phyloP scores from a whole-genome alignment of 2,113 vertebrate genomes.

The Forbesichthys agassizii region DNA sequence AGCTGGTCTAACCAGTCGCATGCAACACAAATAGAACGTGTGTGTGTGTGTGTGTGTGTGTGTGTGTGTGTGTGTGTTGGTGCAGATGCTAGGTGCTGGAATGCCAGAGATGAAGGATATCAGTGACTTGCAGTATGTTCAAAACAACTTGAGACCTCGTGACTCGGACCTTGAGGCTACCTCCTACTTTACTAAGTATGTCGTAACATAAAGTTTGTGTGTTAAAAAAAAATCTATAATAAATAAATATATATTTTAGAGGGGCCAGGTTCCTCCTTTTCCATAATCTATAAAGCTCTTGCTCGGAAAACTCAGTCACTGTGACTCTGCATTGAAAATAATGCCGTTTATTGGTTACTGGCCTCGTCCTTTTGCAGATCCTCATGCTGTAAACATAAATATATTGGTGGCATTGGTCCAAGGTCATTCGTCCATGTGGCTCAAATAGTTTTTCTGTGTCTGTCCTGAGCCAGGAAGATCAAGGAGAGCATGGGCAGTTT shows the following conservation, averaged over 20 bases:
- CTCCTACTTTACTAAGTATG: constrained; percentile 88
- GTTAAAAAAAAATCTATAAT: too few species aligned
- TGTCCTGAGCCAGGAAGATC: constrained; percentile 81
- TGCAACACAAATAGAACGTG: background rate
- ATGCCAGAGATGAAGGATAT: constrained; percentile 82
- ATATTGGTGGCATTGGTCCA: background rate
- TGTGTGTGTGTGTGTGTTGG: constrained; percentile 1
- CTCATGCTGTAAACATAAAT: background rate
- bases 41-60: constrained; percentile 1
- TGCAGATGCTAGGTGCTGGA: constrained; percentile 84
- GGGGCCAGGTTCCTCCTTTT: background rate
- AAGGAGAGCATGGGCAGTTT: constrained; percentile 86
- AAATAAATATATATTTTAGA: too few species aligned
- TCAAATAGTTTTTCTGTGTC: background rate
- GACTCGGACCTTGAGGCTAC: constrained; percentile 87
- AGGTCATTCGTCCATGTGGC: background rate
- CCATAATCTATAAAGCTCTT: constrained; percentile 3
- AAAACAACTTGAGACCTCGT: constrained; percentile 83
- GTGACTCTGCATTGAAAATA: background rate
- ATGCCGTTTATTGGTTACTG: background rate
- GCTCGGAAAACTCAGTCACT: background rate
- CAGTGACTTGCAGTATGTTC: constrained; percentile 84
- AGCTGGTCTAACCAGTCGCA: background rate
- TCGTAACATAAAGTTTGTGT: background rate
- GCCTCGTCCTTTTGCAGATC: too few species aligned